Percentiles rank a stretch among this genome's conserved stretches.
Conservation (phyloP, 2,797 vertebrate genomes). For the Calcarius lapponicus region DNA sequence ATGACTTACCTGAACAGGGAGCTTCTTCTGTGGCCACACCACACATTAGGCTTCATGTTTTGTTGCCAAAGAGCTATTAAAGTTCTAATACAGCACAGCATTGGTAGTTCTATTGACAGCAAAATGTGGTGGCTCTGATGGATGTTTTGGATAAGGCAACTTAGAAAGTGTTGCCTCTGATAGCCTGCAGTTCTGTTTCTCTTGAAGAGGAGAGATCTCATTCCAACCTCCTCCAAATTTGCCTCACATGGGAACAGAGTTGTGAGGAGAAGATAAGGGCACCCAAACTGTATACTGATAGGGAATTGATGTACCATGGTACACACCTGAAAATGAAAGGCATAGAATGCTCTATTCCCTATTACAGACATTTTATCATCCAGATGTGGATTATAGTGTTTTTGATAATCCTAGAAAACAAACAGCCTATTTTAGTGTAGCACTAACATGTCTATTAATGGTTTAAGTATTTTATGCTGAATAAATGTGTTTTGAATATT, state of each 20-base stretch:
- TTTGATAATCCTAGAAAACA: background rate
- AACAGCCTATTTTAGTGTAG: background rate
- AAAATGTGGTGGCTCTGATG: background rate
- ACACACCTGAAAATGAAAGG: background rate
- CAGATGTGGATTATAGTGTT: background rate
- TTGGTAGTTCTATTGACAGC: background rate
- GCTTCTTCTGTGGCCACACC: background rate
- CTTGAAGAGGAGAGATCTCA: background rate
- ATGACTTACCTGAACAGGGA: background rate
- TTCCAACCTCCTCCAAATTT: background rate
- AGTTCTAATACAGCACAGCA: background rate
- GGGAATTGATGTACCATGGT: background rate
- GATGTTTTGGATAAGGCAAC: background rate
- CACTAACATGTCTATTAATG: background rate
- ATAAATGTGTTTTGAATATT: background rate
- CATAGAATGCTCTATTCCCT: background rate
- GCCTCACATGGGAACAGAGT: background rate
- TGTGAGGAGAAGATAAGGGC: background rate
- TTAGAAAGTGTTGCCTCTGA: background rate
- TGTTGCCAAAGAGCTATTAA: background rate
- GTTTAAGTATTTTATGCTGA: background rate
- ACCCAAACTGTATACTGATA: background rate
- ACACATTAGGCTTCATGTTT: background rate
- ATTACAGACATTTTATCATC: background rate
- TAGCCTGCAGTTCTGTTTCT: background rate